These are phyloP conservation scores for Agrotis clavis DNA, from an alignment of 2,888 invertebrate genomes.

Conservation along the genomic window DNA sequence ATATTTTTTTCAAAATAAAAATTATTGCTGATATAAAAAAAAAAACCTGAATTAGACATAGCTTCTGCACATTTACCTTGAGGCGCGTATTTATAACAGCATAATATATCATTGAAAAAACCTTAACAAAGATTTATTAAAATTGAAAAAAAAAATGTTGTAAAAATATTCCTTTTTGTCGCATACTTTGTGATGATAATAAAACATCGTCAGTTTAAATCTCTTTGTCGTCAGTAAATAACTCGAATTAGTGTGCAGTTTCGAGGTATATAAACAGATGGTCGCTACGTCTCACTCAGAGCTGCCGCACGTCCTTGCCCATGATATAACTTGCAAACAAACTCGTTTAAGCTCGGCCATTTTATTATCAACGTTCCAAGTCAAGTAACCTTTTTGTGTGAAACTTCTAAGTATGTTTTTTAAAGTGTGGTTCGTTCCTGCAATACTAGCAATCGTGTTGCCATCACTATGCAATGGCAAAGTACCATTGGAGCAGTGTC, in stretches of 20 bases:
- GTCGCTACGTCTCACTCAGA: conserved; percentile 9
- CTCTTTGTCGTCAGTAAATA: too few relatives aligned
- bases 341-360: neutral
- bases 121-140: too few relatives aligned
- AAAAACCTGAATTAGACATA: too few relatives aligned
- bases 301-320: neutral
- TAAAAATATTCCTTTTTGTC: neutral
- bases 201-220: too few relatives aligned
- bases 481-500: conserved; percentile 70
- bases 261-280: conserved; percentile 41
- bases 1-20: too few relatives aligned
- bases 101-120: neutral
- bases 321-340: neutral
- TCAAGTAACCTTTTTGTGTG: neutral
- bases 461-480: conserved; percentile 42
- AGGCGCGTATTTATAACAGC: neutral
- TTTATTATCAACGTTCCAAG: neutral
- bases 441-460: conserved; percentile 17
- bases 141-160: neutral
- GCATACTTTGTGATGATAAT: neutral
- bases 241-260: conserved; percentile 5
- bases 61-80: too few relatives aligned
- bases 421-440: conserved; percentile 25
- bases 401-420: neutral
- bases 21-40: too few relatives aligned